Evolutionary conservation across 1,140 invertebrate species (phyloP), one percentile per base, ranked within the genome.

Genomic region (Antheraea mylitta): DNA sequence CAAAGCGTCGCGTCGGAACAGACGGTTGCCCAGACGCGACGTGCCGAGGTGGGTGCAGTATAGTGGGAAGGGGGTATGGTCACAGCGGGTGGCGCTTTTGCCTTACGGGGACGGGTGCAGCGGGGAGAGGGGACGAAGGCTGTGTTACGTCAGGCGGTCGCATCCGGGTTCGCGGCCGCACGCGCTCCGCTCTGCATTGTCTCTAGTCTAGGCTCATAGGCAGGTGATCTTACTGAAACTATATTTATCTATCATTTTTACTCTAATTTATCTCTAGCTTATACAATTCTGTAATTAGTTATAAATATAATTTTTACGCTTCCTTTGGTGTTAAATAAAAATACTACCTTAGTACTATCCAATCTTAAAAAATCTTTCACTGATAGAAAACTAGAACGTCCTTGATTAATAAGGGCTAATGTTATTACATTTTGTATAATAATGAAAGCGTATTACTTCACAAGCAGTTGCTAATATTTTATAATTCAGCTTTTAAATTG

Each of bases 141-240:
- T 82, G 83, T 68, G 77, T 86, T 87, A 89, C 85, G 86, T 89
- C 86, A 89, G 68, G 73, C 76, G 58, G 75, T 81, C 76, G 82
- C 84, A 89, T 91, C 89, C 88, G 90, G 90, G 86, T 89, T 89
- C 86, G 85, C 84, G 86, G 81, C 85, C 84, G 84, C 71, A 76
- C 87, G 85, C 83, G 82, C 82, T 83, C 83, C 70, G 69, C 64
- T 36, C 66, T 19, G 68, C 72, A 77, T 77, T 79, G 74, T 73
- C 60, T 62, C 48, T 45, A 66, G 58, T 48, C 61, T 38, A 53
- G 45, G 45, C 45, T 13, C 45, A 53, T 53, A 53, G 45, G 45
- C 45, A 53, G 13, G 10, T 53, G 45, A 53, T 53, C 45, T 6
- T 53, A 53, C 45, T 53, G 13, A 53, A 53, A 53, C 45, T 53